Evolutionary conservation across 2,797 vertebrate species (phyloP).

Genomic region (Schizopygopsis malacanthus): DNA sequence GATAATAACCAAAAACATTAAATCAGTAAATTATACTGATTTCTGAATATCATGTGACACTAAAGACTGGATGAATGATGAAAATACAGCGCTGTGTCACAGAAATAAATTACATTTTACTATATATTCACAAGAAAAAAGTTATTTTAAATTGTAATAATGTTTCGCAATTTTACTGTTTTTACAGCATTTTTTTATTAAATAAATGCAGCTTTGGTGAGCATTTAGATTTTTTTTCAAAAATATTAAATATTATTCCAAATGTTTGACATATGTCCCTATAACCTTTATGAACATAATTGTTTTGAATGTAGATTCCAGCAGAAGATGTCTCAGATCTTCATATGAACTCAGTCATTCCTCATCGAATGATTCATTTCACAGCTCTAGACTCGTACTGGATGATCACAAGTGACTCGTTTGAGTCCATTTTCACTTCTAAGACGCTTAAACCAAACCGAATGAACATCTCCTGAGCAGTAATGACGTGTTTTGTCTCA

Average conservation of each 20-base stretch:
- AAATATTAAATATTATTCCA: background rate
- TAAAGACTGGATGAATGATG: background rate
- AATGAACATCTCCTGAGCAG: background rate
- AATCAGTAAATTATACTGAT: background rate
- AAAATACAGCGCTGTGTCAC: background rate
- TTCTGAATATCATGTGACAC: background rate
- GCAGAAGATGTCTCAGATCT: background rate
- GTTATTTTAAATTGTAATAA: background rate
- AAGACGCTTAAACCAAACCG: background rate
- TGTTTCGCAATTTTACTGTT: background rate
- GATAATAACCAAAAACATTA: background rate
- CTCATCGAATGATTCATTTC: background rate
- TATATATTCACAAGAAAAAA: background rate
- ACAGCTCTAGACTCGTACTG: background rate
- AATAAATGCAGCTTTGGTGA: background rate
- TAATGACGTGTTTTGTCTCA: background rate
- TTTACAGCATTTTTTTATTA: background rate
- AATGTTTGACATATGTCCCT: background rate
- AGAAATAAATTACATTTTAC: background rate
- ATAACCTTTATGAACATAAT: background rate
- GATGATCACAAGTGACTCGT: background rate
- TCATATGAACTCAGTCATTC: background rate
- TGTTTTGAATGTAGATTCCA: background rate
- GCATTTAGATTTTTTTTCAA: background rate
- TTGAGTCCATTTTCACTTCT: background rate